Conservation (phyloP, 2,113 vertebrate genomes). For the Aldabrachelys gigantea region DNA sequence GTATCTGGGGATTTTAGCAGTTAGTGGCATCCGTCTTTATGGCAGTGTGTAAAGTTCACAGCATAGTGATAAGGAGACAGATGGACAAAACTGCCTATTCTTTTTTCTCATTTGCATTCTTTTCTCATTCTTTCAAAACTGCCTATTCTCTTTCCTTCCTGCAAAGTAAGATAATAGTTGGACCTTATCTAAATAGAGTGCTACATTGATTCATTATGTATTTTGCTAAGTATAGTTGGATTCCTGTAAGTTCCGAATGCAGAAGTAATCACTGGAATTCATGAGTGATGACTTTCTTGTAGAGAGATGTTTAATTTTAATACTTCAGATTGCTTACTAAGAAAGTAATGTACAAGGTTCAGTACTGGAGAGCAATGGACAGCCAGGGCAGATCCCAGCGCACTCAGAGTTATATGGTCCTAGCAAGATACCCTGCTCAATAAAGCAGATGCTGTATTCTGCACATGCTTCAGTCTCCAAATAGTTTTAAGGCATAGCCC, state of each 20-base stretch:
- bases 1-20: background rate
- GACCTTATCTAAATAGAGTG: background rate
- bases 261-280: background rate
- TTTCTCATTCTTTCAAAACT: background rate
- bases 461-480: background rate
- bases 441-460: background rate
- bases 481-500: background rate
- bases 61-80: background rate
- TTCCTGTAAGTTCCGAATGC: background rate
- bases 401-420: no score
- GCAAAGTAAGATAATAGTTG: background rate
- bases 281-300: background rate
- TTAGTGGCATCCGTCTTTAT: background rate
- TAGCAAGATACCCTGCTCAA: background rate
- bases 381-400: background rate
- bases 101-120: no score
- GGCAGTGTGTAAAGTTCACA: background rate
- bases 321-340: background rate
- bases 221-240: background rate
- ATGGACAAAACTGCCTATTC: background rate
- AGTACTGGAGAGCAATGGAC: background rate
- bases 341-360: background rate
- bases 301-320: slow-evolving; percentile 21
- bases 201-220: background rate
- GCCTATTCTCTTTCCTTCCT: background rate